Base-by-base conservation (phyloP, 2,797 vertebrate genomes). In the Australoheros facetus region DNA sequence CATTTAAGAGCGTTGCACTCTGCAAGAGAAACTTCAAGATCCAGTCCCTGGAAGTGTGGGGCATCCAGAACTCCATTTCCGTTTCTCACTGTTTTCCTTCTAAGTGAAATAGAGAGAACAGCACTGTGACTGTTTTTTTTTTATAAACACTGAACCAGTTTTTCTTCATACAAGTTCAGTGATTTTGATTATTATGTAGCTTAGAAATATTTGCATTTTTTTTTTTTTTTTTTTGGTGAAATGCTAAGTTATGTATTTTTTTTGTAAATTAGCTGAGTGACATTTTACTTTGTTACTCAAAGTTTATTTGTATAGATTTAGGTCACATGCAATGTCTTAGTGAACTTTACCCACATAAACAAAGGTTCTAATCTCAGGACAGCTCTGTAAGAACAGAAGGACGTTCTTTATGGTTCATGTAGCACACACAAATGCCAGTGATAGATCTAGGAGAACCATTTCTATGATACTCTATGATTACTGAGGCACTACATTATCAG, bases 1-100 rank as follows among this genome's bases (percentile, higher is more conserved):
- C 96, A 3, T 98, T 97, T 12, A 95, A 96, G 85, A 98, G 96
- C 83, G 91, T 86, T n/a, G 93, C 95, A 0, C 96, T 97, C 71
- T 97, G 96, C 90, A 95, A 91, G 83, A 92, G 95, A 82, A 87
- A 92, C 80, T 98, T 97, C 92, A 95, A 94, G 86, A 96, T 97
- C 88, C 96, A 96, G 84, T 91, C 92, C 17, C 71, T 97, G 82
- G 97, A 98, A 83, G 96, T 94, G n/a, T 97, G 97, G 97, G 95
- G 96, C 59, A 95, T 97, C 60, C 96, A 96, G 58, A 95, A 95
- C 21, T 91, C 91, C 4, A 81, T 93, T 70, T 92, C 87, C 12
- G 26, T 92, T 56, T 87, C 84, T 77, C 89, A 80, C 5, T 82
- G 57, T 28, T 80, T 87, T 54, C 10, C 37, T 14, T 56, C 79